These are phyloP conservation scores for Melanaphis sacchari DNA, from an alignment of 1,140 invertebrate genomes.

Conservation along the genomic window DNA sequence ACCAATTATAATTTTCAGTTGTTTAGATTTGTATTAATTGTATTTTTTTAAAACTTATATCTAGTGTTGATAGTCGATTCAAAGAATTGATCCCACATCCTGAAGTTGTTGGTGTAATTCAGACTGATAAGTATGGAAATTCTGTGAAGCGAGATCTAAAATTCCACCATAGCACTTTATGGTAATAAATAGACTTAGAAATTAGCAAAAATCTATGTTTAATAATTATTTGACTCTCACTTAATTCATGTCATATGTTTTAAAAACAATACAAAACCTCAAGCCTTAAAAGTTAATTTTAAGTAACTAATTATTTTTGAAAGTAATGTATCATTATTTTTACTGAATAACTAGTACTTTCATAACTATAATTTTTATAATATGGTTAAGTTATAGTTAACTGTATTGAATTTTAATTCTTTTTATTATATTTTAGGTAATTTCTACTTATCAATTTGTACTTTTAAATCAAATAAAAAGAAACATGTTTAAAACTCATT, in stretches of 20 bases:
- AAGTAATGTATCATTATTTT: background rate
- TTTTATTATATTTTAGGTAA: too few species aligned
- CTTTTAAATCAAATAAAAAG: too few species aligned
- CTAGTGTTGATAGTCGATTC: constrained; percentile 31
- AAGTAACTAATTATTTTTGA: background rate
- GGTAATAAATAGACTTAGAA: constrained; percentile 2
- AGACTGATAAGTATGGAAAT: constrained; percentile 1
- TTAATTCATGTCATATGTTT: too few species aligned
- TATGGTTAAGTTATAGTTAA: background rate
- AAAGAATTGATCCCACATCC: constrained; percentile 25
- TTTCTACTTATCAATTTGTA: too few species aligned
- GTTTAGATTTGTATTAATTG: background rate
- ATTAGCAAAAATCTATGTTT: background rate
- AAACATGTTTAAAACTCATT: too few species aligned
- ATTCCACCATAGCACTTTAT: constrained; percentile 43
- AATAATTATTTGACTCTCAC: background rate
- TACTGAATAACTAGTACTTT: background rate
- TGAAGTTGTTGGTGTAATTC: constrained; percentile 3
- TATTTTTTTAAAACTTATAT: background rate
- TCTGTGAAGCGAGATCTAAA: constrained; percentile 47
- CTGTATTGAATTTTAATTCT: too few species aligned
- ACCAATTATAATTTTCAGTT: background rate
- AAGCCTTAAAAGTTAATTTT: background rate
- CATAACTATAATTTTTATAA: background rate
- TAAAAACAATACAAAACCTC: background rate